Evolutionary conservation across 2,113 vertebrate species (phyloP).

Genomic region (Jacana jacana): DNA sequence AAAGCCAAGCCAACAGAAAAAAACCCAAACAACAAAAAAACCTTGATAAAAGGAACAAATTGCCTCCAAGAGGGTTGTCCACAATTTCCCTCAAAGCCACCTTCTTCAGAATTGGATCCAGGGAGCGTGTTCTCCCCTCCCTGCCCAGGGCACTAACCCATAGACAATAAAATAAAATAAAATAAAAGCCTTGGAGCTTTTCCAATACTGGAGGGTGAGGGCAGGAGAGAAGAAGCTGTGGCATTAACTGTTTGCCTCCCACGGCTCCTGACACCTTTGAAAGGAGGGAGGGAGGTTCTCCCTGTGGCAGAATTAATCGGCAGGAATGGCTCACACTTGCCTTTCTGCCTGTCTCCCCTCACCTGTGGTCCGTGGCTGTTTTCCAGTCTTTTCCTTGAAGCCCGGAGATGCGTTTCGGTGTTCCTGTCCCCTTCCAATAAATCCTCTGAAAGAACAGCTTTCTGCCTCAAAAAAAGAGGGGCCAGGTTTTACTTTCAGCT

Average conservation of each 20-base stretch:
- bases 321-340: not conserved
- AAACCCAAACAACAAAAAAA: not conserved
- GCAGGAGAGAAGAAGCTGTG: not conserved
- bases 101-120: not conserved
- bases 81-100: not conserved
- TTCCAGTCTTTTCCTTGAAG: not conserved
- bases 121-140: not conserved
- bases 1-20: too few species aligned
- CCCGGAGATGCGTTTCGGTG: not conserved
- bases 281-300: not conserved
- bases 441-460: not conserved
- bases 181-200: not conserved
- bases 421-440: not conserved
- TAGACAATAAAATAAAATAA: not conserved
- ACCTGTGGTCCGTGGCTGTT: not conserved
- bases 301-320: not conserved
- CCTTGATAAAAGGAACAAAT: not conserved
- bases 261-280: not conserved
- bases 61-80: not conserved
- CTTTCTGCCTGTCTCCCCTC: not conserved
- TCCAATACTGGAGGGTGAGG: not conserved
- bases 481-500: not conserved
- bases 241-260: not conserved
- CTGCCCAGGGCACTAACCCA: not conserved
- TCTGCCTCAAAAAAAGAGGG: not conserved